Conservation (phyloP, 2,113 vertebrate species). For the Neodontobutis hainanensis region DNA sequence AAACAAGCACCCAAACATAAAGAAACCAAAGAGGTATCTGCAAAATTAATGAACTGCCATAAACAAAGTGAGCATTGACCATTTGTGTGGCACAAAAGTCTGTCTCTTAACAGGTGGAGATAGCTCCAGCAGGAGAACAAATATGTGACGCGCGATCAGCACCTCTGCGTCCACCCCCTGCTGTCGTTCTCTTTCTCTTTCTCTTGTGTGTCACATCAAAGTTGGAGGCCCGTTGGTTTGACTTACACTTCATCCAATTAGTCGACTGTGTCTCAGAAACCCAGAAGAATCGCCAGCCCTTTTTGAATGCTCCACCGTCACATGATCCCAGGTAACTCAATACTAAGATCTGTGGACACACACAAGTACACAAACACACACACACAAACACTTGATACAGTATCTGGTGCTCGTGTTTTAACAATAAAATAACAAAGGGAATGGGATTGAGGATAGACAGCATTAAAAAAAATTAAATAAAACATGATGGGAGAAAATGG, state of each 20-base stretch:
- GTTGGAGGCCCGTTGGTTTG: slow-evolving; percentile 85
- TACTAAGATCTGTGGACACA: slow-evolving; percentile 37
- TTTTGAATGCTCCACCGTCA: slow-evolving; percentile 79
- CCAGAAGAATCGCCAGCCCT: slow-evolving; percentile 80
- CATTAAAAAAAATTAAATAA: slow-evolving; percentile 57
- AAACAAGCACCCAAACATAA: slow-evolving; percentile 69
- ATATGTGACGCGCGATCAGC: slow-evolving; percentile 60
- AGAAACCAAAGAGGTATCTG: slow-evolving; percentile 82
- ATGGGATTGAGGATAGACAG: slow-evolving; percentile 62
- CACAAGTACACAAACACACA: slow-evolving; percentile 24
- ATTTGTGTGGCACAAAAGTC: slow-evolving; percentile 37
- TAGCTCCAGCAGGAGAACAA: slow-evolving; percentile 55
- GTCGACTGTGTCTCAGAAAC: slow-evolving; percentile 84
- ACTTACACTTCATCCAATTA: slow-evolving; percentile 98
- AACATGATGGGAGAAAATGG: slow-evolving; percentile 36
- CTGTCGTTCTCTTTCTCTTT: slow-evolving; percentile 21
- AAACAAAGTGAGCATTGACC: slow-evolving; percentile 52
- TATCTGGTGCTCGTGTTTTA: slow-evolving; percentile 72
- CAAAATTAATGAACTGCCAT: slow-evolving; percentile 85
- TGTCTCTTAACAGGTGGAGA: slow-evolving; percentile 53
- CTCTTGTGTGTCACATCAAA: slow-evolving; percentile 85
- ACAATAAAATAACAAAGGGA: slow-evolving; percentile 73
- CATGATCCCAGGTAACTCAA: slow-evolving; percentile 88
- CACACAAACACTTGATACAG: slow-evolving; percentile 52
- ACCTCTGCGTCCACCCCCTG: slow-evolving; percentile 27